Evolutionary conservation across 1,140 invertebrate genomes (phyloP).

Genomic region (Bombus turneri): DNA sequence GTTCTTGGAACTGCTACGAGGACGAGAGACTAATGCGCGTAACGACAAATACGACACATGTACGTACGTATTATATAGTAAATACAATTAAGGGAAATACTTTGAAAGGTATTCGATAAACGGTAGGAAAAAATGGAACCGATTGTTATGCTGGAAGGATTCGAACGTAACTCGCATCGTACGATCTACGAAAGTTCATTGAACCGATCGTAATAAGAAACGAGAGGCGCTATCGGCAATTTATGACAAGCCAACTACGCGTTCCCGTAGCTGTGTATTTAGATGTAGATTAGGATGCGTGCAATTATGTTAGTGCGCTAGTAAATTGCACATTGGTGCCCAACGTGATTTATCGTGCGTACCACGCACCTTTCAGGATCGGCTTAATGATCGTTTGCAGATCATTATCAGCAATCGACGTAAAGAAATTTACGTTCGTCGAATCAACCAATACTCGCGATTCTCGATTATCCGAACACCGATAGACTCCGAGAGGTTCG

Average conservation of each 20-base stretch:
- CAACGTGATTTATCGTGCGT: slow-evolving; percentile 64
- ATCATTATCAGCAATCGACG: slow-evolving; percentile 55
- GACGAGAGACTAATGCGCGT: slow-evolving; percentile 62
- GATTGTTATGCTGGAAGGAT: too few relatives aligned
- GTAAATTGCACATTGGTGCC: slow-evolving; percentile 57
- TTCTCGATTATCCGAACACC: not conserved
- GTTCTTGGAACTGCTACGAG: slow-evolving; percentile 74
- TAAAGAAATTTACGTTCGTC: slow-evolving; percentile 9
- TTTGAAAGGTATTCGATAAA: not conserved
- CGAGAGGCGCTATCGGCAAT: slow-evolving; percentile 14
- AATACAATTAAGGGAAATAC: not conserved
- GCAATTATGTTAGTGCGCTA: slow-evolving; percentile 57
- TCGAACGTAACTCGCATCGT: not conserved
- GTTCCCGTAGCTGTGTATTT: slow-evolving; percentile 54
- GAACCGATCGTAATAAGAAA: slow-evolving; percentile 21
- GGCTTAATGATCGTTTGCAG: slow-evolving; percentile 65
- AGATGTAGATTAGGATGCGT: slow-evolving; percentile 61
- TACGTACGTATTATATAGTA: not conserved
- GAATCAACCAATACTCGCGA: slow-evolving; percentile 20
- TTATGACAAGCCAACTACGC: slow-evolving; percentile 22
- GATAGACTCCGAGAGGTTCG: not conserved
- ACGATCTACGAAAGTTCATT: not conserved
- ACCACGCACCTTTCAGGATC: slow-evolving; percentile 53
- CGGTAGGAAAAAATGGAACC: too few relatives aligned
- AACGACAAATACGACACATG: slow-evolving; percentile 7